Percentiles rank a stretch among this genome's conserved stretches.
Evolutionary conservation across 2,113 vertebrate genomes (phyloP).

Genomic region (Junco hyemalis): DNA sequence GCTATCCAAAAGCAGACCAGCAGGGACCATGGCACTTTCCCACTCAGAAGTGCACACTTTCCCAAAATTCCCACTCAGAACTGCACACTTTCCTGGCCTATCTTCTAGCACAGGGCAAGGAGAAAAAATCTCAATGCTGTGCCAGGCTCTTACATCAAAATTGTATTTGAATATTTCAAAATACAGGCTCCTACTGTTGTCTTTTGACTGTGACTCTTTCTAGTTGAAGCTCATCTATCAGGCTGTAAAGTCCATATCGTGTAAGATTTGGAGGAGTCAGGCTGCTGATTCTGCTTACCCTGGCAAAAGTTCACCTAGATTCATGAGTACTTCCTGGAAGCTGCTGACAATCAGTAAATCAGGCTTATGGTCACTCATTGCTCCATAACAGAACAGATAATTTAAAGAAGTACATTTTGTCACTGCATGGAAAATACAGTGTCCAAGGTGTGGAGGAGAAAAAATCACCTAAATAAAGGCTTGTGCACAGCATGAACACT

Average conservation of each 20-base stretch:
- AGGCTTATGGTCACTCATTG: neutral
- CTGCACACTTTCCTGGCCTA: neutral
- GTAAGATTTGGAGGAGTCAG: neutral
- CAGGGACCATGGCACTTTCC: neutral
- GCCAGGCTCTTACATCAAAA: neutral
- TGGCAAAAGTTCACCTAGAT: neutral
- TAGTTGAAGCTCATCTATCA: neutral
- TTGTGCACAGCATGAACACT: neutral
- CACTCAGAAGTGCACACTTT: neutral
- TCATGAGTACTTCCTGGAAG: neutral
- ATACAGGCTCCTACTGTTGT: neutral
- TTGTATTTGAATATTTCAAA: neutral
- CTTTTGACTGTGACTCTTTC: neutral
- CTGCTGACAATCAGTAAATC: neutral
- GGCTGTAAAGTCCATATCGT: neutral
- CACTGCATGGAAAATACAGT: neutral
- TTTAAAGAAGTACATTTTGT: neutral
- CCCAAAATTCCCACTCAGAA: neutral
- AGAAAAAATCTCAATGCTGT: neutral
- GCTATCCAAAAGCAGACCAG: neutral
- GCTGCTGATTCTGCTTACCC: neutral
- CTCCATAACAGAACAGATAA: neutral
- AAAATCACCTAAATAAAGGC: neutral
- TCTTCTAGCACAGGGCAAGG: neutral
- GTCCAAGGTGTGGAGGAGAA: neutral